Evolutionary conservation across 2,888 invertebrate species (phyloP).

Genomic region (Habroteleia sp.): DNA sequence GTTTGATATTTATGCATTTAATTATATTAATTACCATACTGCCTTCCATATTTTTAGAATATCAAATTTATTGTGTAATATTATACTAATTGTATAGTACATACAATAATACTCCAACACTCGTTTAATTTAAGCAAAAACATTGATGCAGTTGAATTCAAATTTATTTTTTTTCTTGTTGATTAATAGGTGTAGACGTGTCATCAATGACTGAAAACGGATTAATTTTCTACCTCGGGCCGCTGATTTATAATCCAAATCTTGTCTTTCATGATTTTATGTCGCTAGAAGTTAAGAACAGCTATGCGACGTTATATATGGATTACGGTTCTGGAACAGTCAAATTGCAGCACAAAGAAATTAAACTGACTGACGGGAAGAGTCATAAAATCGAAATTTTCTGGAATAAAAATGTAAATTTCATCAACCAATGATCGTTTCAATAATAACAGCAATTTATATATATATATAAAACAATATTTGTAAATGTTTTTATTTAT

Average conservation of each 20-base stretch:
- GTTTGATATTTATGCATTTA: no score
- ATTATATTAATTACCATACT: no score
- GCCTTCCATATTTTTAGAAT: no score
- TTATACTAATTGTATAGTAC: no score
- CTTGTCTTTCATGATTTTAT: constrained; percentile 92
- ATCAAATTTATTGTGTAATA: no score
- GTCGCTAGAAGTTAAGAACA: constrained; percentile 91
- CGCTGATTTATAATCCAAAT: constrained; percentile 85
- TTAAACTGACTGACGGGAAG: constrained; percentile 90
- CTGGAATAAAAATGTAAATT: constrained; percentile 81
- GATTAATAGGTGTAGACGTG: constrained; percentile 85
- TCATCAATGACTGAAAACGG: constrained; percentile 89
- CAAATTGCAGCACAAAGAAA: constrained; percentile 85
- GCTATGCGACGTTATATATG: constrained; percentile 90
- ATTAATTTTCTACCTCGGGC: constrained; percentile 95
- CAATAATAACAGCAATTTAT: no score
- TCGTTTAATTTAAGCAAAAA: no score
- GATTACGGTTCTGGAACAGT: constrained; percentile 94
- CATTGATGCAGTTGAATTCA: no score
- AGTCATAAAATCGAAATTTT: constrained; percentile 91
- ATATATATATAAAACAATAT: no score
- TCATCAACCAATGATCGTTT: neutral
- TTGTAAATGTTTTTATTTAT: constrained; percentile 24
- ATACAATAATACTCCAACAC: no score
- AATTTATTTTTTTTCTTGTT: neutral